Evolutionary conservation across 2,888 invertebrate genomes (phyloP).

Genomic region (Chaetogeoica ovagalla): DNA sequence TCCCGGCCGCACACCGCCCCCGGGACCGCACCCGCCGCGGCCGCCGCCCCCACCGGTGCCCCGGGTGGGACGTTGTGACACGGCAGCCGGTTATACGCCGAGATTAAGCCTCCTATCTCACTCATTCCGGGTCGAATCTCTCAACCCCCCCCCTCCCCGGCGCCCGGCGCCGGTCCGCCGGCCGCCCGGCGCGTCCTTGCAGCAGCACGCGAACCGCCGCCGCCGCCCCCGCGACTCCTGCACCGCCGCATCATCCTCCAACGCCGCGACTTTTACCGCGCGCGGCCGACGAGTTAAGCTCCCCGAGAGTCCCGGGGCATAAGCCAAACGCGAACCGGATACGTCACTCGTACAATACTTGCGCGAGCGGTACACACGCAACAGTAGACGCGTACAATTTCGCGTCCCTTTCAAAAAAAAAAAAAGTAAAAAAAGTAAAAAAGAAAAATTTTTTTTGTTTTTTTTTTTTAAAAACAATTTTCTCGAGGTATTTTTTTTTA

Average conservation of each 20-base stretch:
- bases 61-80: slow-evolving; percentile 5
- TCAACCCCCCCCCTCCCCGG: slow-evolving; percentile 35
- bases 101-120: slow-evolving; percentile 42
- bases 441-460: no score
- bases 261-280: slow-evolving; percentile 49
- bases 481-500: no score
- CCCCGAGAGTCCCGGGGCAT: slow-evolving; percentile 44
- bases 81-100: background rate
- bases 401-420: no score
- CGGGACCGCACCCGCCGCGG: slow-evolving; percentile 18
- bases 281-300: slow-evolving; percentile 49
- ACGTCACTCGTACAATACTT: slow-evolving; percentile 41
- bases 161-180: background rate
- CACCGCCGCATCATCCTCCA: background rate
- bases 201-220: background rate
- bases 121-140: slow-evolving; percentile 43
- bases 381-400: background rate
- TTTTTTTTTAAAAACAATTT: no score
- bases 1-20: slow-evolving; percentile 49
- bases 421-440: no score
- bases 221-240: background rate
- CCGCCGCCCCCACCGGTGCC: slow-evolving; percentile 16
- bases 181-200: slow-evolving; percentile 1
- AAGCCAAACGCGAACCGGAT: slow-evolving; percentile 53
- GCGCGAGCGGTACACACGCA: no score